Conservation (phyloP, 2,888 invertebrate genomes). For the Hesperia comma region DNA sequence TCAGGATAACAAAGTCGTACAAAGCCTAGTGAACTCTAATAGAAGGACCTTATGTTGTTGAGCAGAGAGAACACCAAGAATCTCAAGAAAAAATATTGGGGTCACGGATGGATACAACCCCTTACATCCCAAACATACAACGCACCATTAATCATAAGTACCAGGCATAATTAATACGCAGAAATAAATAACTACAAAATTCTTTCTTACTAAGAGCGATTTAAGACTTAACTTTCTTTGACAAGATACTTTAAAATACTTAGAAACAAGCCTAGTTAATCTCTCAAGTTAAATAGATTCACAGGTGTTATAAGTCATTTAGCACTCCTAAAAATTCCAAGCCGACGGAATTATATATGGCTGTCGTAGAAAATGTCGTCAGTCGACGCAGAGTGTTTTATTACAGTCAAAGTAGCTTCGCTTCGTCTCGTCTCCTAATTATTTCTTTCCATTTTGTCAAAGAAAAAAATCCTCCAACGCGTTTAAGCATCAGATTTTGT, state of each 20-base stretch:
- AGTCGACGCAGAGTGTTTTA: conserved; percentile 75
- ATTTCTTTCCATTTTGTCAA: conserved; percentile 72
- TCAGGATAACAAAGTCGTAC: too few species aligned
- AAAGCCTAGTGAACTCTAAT: too few species aligned
- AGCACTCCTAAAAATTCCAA: conserved; percentile 53
- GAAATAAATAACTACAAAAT: not conserved
- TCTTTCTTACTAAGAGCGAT: not conserved
- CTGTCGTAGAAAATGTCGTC: conserved; percentile 62
- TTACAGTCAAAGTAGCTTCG: conserved; percentile 63
- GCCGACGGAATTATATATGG: conserved; percentile 54
- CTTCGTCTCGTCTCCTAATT: conserved; percentile 76
- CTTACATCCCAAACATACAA: too few species aligned
- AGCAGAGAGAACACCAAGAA: too few species aligned
- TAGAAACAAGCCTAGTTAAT: conserved; percentile 21
- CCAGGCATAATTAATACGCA: not conserved
- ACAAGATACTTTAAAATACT: not conserved
- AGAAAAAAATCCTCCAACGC: conserved; percentile 63
- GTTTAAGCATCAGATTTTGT: conserved; percentile 75
- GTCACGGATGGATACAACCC: too few species aligned
- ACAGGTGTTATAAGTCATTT: conserved; percentile 66
- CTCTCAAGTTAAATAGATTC: conserved; percentile 47
- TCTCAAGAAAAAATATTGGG: too few species aligned
- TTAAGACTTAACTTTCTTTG: not conserved
- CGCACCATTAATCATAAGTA: not conserved
- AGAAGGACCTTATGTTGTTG: too few species aligned